phyloP scores from a whole-genome alignment of 2,113 vertebrate species.

The Melanotaenia duboulayi region DNA sequence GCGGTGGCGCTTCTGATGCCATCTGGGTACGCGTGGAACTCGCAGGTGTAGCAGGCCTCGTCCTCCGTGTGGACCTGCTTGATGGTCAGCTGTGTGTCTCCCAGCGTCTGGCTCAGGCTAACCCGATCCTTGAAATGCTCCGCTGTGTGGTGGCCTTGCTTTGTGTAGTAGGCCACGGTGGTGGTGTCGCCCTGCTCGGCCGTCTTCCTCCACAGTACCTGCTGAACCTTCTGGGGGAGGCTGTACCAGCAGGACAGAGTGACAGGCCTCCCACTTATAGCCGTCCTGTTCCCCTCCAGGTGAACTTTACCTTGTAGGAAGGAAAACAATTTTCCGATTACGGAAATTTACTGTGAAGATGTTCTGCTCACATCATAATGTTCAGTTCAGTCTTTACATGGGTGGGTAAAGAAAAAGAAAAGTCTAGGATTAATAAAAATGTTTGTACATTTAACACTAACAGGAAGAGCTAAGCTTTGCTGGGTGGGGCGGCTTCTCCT shows the following conservation, averaged over 20 bases:
- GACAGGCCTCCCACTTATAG: slow-evolving; percentile 54
- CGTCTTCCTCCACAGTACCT: slow-evolving; percentile 83
- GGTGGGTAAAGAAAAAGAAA: not conserved
- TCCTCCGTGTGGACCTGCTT: slow-evolving; percentile 69
- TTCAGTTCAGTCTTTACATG: not conserved
- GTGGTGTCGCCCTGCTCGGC: slow-evolving; percentile 71
- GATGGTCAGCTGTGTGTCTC: slow-evolving; percentile 69
- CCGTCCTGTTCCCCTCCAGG: slow-evolving; percentile 71
- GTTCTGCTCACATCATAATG: not conserved
- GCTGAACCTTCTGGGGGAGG: slow-evolving; percentile 63
- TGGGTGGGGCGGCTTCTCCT: slow-evolving; percentile 23
- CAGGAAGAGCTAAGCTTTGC: slow-evolving; percentile 21
- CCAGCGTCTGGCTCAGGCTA: slow-evolving; percentile 65
- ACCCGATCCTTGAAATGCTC: slow-evolving; percentile 53
- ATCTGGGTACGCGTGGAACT: slow-evolving; percentile 80
- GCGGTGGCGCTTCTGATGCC: slow-evolving; percentile 61
- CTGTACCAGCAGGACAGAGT: slow-evolving; percentile 76
- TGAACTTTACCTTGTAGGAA: slow-evolving; percentile 65
- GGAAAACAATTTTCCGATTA: not conserved
- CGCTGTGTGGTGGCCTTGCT: slow-evolving; percentile 1
- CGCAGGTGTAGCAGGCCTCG: slow-evolving; percentile 84
- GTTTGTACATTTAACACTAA: slow-evolving; percentile 14
- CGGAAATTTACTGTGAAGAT: not conserved
- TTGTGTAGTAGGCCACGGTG: slow-evolving; percentile 68
- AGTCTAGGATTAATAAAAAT: slow-evolving; percentile 3